Evolutionary conservation across 2,797 vertebrate genomes (phyloP).

Genomic region (Hemitrygon akajei): DNA sequence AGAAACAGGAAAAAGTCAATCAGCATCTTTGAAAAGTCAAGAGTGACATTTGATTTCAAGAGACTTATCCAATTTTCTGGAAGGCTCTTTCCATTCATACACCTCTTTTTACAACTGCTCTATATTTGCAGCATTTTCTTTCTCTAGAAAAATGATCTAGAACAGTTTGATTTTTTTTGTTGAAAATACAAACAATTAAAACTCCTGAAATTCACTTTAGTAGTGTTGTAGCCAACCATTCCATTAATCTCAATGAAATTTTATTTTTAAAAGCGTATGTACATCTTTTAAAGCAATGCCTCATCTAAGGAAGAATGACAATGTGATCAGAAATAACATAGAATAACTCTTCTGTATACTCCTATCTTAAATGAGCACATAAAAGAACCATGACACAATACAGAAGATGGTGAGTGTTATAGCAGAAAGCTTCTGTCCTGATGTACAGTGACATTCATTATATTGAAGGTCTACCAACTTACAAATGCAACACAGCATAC

Average conservation of each 20-base stretch:
- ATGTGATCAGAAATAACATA: no score
- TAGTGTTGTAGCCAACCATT: no score
- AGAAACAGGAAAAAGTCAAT: neutral
- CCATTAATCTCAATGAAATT: no score
- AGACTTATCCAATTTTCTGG: slow-evolving; percentile 52
- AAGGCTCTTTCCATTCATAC: neutral
- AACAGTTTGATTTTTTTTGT: neutral
- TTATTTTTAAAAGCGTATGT: neutral
- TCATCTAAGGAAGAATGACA: neutral
- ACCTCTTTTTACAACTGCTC: neutral
- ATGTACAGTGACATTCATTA: no score
- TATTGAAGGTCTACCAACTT: no score
- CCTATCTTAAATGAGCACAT: neutral
- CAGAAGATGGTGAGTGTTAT: neutral
- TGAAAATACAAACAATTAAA: neutral
- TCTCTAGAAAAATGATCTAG: neutral
- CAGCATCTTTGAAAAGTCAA: slow-evolving; percentile 44
- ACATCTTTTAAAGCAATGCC: neutral
- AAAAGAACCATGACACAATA: neutral
- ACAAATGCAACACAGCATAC: no score
- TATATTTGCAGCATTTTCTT: neutral
- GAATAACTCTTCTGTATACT: neutral
- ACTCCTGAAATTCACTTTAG: neutral
- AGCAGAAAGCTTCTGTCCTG: no score
- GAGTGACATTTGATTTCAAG: slow-evolving; percentile 53